Percentiles rank a stretch among this genome's conserved stretches.
Evolutionary conservation across 2,797 vertebrate genomes (phyloP).

Genomic region (Botia almorhae): DNA sequence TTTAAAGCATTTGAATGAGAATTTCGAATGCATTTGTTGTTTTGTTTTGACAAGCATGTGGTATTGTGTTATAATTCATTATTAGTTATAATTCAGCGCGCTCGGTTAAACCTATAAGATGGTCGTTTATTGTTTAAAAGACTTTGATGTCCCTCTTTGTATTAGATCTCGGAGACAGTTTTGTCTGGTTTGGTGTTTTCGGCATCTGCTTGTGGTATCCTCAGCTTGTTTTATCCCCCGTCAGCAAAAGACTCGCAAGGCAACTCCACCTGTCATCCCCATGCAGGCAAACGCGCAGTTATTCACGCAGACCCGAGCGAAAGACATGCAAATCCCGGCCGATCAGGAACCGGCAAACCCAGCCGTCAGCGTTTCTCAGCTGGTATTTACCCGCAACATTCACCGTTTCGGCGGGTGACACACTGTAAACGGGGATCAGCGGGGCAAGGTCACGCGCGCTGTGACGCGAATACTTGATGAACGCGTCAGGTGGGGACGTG

Average conservation of each 20-base stretch:
- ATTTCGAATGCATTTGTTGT: neutral
- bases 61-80: no score
- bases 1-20: neutral
- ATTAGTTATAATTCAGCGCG: neutral
- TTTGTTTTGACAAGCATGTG: neutral
- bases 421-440: constrained; percentile 33
- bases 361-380: neutral
- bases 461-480: constrained; percentile 52
- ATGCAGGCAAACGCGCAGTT: neutral
- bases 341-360: neutral
- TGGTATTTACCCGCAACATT: neutral
- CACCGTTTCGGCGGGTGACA: constrained; percentile 1
- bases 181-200: constrained; percentile 55
- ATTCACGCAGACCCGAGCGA: neutral
- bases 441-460: constrained; percentile 48
- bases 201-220: constrained; percentile 63
- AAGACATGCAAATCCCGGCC: neutral
- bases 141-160: neutral
- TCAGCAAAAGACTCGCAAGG: neutral
- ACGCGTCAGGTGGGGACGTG: constrained; percentile 29
- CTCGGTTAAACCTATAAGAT: neutral
- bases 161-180: constrained; percentile 34
- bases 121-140: neutral
- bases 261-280: constrained; percentile 34
- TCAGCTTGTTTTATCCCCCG: constrained; percentile 49